Base-by-base conservation (phyloP, 2,888 invertebrate species). In the Luperina nickerlii region DNA sequence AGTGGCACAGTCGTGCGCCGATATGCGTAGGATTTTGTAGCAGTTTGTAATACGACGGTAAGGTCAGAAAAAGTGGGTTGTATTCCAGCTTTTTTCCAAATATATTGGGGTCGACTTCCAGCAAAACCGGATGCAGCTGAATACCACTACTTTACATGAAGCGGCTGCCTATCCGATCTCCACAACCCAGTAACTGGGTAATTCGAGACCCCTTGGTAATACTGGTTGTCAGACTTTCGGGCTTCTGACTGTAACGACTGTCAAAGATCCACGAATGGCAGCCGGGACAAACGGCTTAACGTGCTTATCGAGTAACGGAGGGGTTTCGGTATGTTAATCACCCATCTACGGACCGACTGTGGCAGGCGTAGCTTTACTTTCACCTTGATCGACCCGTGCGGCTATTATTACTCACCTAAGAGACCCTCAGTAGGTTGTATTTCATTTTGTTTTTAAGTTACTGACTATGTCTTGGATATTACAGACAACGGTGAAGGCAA, bases 21-120 rank as follows among this genome's bases (percentile, higher is more conserved):
- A 78, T 81, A 60, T 88, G 83, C 87, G 85, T 86, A 80, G 86
- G 78, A 83, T 73, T 81, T 78, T 63, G 77, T 69, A 51, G 54
- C 74, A n/a, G 74, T 67, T 76, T 75, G 79, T 84, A 88, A 79
- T 83, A 87, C 62, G 13, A 51, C 4, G 3, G 86, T 81, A 89
- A 3, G 5, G 86, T 78, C 27, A 51, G 86, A 70, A 85, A 66
- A 75, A 82, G 57, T 65, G 42, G 15, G 8, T 51, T n/a, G 18
- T 7, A 24, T 67, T 27, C 9, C 57, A 57, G 57, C 4, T n/a
- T 57, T 57, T 51, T 57, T 57, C 9, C 24, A 57, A 24, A 3
- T 24, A 9, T 24, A 24, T 57, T 57, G 24, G 24, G 9, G 9
- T 24, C 24, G 24, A 8, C 24, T 24, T 57, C 24, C 11, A 57